Evolutionary conservation across 2,888 invertebrate species (phyloP), one percentile per base, ranked within the genome.

Genomic region (Lasioglossum marginatum): DNA sequence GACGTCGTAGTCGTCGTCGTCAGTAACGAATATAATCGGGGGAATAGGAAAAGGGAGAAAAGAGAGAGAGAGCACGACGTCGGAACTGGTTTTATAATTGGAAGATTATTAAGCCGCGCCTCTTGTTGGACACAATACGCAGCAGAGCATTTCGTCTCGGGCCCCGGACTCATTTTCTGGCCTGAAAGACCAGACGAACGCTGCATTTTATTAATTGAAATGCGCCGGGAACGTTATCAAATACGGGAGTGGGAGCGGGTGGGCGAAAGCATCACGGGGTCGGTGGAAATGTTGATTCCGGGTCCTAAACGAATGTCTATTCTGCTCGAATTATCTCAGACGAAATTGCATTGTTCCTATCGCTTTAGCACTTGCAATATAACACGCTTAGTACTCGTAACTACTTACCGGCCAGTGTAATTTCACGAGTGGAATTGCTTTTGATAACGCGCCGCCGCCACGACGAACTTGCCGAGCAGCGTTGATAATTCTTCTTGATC

Each of bases 41-140:
- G 16, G 63, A 63, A 63, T 63, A 31, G 63, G 27, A 63, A 63
- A 31, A 63, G 31, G n/a, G 31, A 27, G 27, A 31, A 14, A 16
- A 63, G 31, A 19, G 63, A 34, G 31, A 27, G 63, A 27, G 31
- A 27, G 23, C 8, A 5, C 10, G 68, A n/a, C 66, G 66, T 27
- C 40, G 45, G 34, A 43, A n/a, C 57, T 43, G 23, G 79, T 83
- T 79, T 83, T 72, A 37, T 85, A 85, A 85, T 85, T 83, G 79
- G 75, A 31, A 79, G 76, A 85, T 85, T 83, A 83, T 85, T 83
- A 79, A 83, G 57, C 75, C 14, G 76, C 48, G 34, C 66, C 57
- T 63, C 43, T 79, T 19, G 37, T 72, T 43, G 27, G 40, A 57
- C 71, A n/a, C 83, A 66, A 83, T 83, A 27, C 83, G 37, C 19